Evolutionary conservation across 2,888 invertebrate genomes (phyloP), one percentile per base, ranked within the genome.

Genomic region (Drosophila gaucha): DNA sequence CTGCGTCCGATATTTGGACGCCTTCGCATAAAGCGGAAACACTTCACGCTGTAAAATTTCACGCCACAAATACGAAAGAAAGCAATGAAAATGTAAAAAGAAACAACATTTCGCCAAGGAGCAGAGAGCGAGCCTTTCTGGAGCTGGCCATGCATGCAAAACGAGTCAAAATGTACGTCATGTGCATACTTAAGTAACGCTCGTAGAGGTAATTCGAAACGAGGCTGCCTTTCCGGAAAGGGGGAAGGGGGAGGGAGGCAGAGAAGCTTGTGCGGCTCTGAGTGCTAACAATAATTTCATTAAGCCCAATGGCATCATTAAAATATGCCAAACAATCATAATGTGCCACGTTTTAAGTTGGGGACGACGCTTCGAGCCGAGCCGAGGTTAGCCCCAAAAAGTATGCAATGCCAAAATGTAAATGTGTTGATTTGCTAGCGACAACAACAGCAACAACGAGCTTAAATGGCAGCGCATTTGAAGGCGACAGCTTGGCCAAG

Each of bases 291-390:
- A 87, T 85, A 85, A 85, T 85, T 85, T 87, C 85, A 85, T 85
- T 87, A 87, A 78, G 80, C 87, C 87, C 86, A 85, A 87, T 82
- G 86, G 85, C 83, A 85, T 83, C 83, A 87, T 85, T 87, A 87
- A 87, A 85, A 83, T 85, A 85, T 80, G 74, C 80, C 80, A 67
- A 80, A 85, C 82, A 85, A 86, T 80, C 86, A 84, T 86, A 85
- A 76, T 78, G 84, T 63, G 67, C 75, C 35, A 28, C 24, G 41
- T 28, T 49, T 24, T n/a, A n/a, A 46, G 8, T 5, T 0, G 9
- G 1, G 14, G 9, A 14, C 10, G 1, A 20, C 18, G 16, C n/a
- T 14, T 36, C 35, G 5, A 28, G 33, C 30, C 38, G 47, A 50
- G 28, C 16, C 39, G 54, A 54, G 38, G 24, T 6, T 28, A 8